Evolutionary conservation across 1,140 invertebrate species (phyloP), one percentile per base, ranked within the genome.

Genomic region (Pogonomyrmex barbatus): DNA sequence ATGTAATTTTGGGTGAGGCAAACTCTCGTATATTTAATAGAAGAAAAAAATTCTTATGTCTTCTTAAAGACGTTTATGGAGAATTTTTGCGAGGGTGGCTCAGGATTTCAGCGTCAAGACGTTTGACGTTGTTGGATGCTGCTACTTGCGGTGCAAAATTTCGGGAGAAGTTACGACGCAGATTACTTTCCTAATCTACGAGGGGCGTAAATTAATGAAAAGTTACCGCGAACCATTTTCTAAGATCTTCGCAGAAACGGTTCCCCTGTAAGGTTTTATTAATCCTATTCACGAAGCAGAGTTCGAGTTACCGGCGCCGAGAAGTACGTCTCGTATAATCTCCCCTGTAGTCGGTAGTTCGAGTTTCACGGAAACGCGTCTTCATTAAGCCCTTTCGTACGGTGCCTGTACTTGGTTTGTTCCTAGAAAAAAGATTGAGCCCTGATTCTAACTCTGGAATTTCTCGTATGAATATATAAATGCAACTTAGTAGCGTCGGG

Each of bases 201-300:
- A 60, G 54, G 24, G 30, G 68, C 52, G 68, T 83, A 75, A 83
- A 83, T 83, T 83, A 83, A 83, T 83, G 79, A 83, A 83, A 84
- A 81, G 62, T 52, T 39, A 60, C 39, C 45, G 33, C 54, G 76
- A 68, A 68, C 73, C 67, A 78, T 86, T 84, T 86, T 47, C 60
- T 62, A 47, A 70, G 86, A 68, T 79, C 79, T 58, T 33, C 81
- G 17, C 52, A 56, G 68, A 52, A 75, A 39, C 73, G 68, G 36
- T 67, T 63, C 24, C 36, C 56, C 50, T 56, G 39, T 71, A 77
- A 87, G 88, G 75, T 90, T 90, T 90, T 85, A 85, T 90, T 90
- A 90, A 90, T 90, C 89, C 88, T 90, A 90, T 87, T 90, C 86
- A 90, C 65, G 87, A 89, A 87, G 85, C 62, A 87, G 75, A 42